A percentile compares a stretch with the other conserved stretches of the same genome.
Conservation (phyloP, 2,113 vertebrate genomes). For the Paramormyrops kingsleyae region DNA sequence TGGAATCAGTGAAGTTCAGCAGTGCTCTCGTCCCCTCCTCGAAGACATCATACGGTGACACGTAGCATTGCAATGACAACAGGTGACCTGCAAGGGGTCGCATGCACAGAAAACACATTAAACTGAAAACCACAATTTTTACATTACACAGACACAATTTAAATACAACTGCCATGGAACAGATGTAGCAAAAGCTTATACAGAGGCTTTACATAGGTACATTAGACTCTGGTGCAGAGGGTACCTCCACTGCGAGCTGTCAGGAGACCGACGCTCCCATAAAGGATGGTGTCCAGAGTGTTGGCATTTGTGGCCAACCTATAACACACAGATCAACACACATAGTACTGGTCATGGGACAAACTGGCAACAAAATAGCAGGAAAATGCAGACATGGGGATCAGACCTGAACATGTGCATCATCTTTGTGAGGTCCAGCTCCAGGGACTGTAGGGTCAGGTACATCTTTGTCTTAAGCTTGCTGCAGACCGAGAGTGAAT, state of each 20-base stretch:
- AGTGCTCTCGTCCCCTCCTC: slow-evolving; percentile 77
- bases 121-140: not conserved
- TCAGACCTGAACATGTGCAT: slow-evolving; percentile 91
- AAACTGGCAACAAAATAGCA: not conserved
- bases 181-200: not conserved
- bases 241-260: slow-evolving; percentile 85
- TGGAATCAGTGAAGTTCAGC: slow-evolving; percentile 73
- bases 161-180: not conserved
- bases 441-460: slow-evolving; percentile 89
- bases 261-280: slow-evolving; percentile 85
- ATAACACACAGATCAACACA: slow-evolving; percentile 27
- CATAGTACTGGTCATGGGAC: not conserved
- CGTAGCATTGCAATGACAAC: slow-evolving; percentile 91
- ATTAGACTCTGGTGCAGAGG: not conserved
- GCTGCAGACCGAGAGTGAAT: slow-evolving; percentile 49
- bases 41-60: slow-evolving; percentile 90
- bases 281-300: slow-evolving; percentile 87
- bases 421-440: slow-evolving; percentile 96
- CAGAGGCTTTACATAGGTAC: not conserved
- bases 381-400: not conserved
- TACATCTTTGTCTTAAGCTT: slow-evolving; percentile 99
- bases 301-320: slow-evolving; percentile 91
- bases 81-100: slow-evolving; percentile 69
- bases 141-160: not conserved
- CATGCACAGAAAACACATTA: not conserved